Percentiles rank a stretch among this genome's conserved stretches.
Evolutionary conservation across 2,888 invertebrate species (phyloP).

Genomic region (Pseudococcus viburni): DNA sequence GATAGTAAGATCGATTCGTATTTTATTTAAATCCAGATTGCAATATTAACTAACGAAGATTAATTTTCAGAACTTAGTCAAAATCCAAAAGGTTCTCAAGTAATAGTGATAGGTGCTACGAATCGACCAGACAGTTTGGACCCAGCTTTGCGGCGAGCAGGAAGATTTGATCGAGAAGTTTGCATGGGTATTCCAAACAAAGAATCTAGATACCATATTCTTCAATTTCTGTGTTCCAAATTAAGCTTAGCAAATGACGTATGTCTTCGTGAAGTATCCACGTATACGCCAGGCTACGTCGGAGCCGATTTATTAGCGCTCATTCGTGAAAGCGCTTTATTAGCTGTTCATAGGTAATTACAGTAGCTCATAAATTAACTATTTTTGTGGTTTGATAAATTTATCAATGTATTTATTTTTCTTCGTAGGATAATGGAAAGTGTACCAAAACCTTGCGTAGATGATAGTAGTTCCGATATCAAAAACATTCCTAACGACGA

Average conservation of each 20-base stretch:
- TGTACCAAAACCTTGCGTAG: conserved; percentile 39
- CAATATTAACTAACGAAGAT: neutral
- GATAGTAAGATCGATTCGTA: conserved; percentile 77
- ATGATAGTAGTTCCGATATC: conserved; percentile 11
- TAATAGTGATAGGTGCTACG: conserved; percentile 95
- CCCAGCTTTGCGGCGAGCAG: conserved; percentile 90
- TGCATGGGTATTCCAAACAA: conserved; percentile 93
- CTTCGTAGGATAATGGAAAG: conserved; percentile 65
- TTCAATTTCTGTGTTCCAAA: conserved; percentile 80
- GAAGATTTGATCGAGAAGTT: conserved; percentile 95
- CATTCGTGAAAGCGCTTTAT: conserved; percentile 88
- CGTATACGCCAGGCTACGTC: conserved; percentile 94
- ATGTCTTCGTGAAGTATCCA: conserved; percentile 79
- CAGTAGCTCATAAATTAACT: neutral
- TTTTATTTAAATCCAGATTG: neutral
- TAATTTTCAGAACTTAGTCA: conserved; percentile 72
- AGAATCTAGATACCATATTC: conserved; percentile 84
- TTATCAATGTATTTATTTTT: conserved; percentile 17
- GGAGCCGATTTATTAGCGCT: conserved; percentile 93
- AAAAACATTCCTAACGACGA: conserved; percentile 2
- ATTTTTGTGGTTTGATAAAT: neutral
- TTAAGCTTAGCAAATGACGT: conserved; percentile 81
- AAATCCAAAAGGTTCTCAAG: conserved; percentile 75
- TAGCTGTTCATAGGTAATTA: conserved; percentile 82
- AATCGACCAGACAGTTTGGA: conserved; percentile 94